Percentiles rank a stretch among this genome's conserved stretches.
phyloP scores from a whole-genome alignment of 2,113 vertebrate genomes.

The Amblyopsis rosae region DNA sequence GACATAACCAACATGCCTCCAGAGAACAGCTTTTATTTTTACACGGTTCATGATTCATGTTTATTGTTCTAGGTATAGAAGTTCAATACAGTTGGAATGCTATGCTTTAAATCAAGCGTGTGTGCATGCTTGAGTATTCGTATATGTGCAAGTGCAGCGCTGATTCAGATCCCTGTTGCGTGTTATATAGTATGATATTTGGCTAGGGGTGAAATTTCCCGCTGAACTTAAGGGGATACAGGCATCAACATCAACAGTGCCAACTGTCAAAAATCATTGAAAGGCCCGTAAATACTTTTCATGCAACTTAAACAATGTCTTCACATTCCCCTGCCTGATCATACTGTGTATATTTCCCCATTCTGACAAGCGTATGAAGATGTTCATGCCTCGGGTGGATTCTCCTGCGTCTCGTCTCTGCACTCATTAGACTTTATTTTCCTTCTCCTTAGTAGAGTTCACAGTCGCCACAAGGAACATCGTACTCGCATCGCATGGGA shows the following conservation, averaged over 20 bases:
- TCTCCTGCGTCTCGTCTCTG: background rate
- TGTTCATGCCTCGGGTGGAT: slow-evolving; percentile 10
- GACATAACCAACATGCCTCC: too few species aligned
- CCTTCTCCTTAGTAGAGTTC: slow-evolving; percentile 32
- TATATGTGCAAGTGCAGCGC: too few species aligned
- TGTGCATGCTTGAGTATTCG: too few species aligned
- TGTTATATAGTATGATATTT: too few species aligned
- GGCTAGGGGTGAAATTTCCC: too few species aligned
- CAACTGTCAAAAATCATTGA: background rate
- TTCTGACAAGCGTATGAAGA: background rate
- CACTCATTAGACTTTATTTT: slow-evolving; percentile 22
- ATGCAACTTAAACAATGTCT: background rate
- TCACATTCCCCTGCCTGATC: background rate
- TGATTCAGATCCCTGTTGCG: too few species aligned
- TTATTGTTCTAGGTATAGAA: too few species aligned
- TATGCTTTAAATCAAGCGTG: too few species aligned
- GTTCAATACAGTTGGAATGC: too few species aligned
- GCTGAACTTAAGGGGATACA: background rate
- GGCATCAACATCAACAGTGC: background rate
- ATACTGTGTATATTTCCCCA: background rate
- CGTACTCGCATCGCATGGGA: slow-evolving; percentile 8
- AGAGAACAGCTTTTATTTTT: too few species aligned
- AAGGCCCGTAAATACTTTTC: background rate
- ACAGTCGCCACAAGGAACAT: background rate
- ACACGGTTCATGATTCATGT: too few species aligned